Evolutionary conservation across 2,797 vertebrate genomes (phyloP), one percentile per base, ranked within the genome.

Genomic region (Neosalanx taihuensis): DNA sequence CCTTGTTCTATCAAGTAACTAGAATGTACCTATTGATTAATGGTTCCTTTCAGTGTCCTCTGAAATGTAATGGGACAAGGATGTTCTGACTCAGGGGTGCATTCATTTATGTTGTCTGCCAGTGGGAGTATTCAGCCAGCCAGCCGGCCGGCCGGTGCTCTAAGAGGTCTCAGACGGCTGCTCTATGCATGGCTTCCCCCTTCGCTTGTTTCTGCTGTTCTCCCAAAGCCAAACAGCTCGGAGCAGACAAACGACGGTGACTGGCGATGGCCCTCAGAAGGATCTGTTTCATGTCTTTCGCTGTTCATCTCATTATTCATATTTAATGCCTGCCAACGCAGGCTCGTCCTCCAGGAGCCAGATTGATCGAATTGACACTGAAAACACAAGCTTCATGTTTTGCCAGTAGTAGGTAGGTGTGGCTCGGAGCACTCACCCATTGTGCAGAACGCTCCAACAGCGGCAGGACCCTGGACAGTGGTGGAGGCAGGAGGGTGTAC

Each of bases 21-120:
- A 3, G 12, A 46, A 9, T 58, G 58, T 66, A 37, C 60, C 41
- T 69, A 64, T 26, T 72, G 56, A 72, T 64, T 72, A 67, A 75
- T 68, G 76, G 61, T 75, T 57, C 46, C 69, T 68, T 74, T 59
- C 58, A 67, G 35, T 64, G 31, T 68, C 41, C 68, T 35, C 57
- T 69, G 30, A 72, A 75, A 79, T 61, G 63, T 67, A 72, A 79
- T 70, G 58, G 63, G 62, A 46, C 23, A 46, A 67, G 23, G 57
- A 62, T 68, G 49, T 31, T 64, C 57, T 6, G 63, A 68, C 71
- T 67, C 53, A 35, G 56, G 66, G 67, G 66, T 66, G 46, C 49
- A 41, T 29, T 60, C 30, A 60, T 13, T 64, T 72, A 57, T 75
- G 69, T 33, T 69, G 35, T 63, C 33, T 57, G 62, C 29, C 56